phyloP scores from a whole-genome alignment of 2,888 invertebrate species.

The Ormyrus labotus region DNA sequence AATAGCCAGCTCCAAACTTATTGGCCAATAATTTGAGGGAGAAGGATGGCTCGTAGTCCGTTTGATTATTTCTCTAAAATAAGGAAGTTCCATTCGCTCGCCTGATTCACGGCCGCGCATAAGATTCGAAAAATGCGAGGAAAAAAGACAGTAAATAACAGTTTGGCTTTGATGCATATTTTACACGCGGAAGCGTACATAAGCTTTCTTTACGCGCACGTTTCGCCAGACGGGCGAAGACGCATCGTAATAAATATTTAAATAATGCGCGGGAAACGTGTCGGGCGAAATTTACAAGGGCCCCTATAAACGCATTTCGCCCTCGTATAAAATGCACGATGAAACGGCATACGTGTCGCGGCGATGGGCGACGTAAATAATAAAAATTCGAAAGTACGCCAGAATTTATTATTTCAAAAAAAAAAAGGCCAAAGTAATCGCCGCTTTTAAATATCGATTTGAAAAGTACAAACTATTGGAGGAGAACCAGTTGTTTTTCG shows the following conservation, averaged over 20 bases:
- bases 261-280: conserved; percentile 16
- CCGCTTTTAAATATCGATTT: too few relatives aligned
- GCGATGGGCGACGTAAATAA: conserved; percentile 6
- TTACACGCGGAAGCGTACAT: background rate
- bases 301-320: background rate
- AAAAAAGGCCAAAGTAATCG: background rate
- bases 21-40: too few relatives aligned
- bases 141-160: too few relatives aligned
- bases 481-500: too few relatives aligned
- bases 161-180: background rate
- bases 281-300: background rate
- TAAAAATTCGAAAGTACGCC: conserved; percentile 16
- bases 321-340: background rate
- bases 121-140: too few relatives aligned
- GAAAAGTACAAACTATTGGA: too few relatives aligned
- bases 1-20: too few relatives aligned
- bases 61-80: too few relatives aligned
- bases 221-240: background rate
- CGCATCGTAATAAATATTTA: conserved; percentile 18
- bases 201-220: background rate
- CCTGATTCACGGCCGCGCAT: too few relatives aligned
- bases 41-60: too few relatives aligned
- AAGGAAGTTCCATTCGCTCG: too few relatives aligned
- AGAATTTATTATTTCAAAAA: background rate
- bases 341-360: conserved; percentile 2